Base-by-base conservation (phyloP, 2,797 vertebrate species). In the Morus bassanus region DNA sequence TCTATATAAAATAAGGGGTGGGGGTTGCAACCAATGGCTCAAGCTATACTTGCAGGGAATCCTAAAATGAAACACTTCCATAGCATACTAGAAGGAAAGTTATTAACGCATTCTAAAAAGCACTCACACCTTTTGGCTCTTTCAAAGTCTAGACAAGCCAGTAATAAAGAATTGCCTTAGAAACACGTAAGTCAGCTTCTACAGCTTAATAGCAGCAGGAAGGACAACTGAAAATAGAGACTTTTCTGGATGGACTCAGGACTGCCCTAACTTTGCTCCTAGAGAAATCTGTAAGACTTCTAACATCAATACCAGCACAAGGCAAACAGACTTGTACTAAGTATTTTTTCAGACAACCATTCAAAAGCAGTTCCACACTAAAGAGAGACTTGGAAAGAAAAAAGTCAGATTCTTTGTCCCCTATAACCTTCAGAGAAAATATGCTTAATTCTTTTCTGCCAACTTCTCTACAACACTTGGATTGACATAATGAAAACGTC, bases 31-130 rank as follows among this genome's bases (percentile, higher is more conserved):
- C 30, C 60, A 80, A 51, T 27, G 41, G 45, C 45, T 92, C 35
- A 63, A 83, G 30, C 50, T 69, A 33, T 22, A 84, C 51, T 86
- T 89, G 73, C 76, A 63, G 54, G 54, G 43, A 91, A 84, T 79
- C 57, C 46, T 76, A 54, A 94, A 96, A 96, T 93, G 54, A 88
- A 96, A 95, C 87, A 92, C 69, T 95, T 93, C 84, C 41, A 9
- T 57, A 88, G 48, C 45, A 80, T 73, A 63, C n/a, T 5, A 70
- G 67, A 90, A 95, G 22, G 35, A 76, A 95, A 94, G 83, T 90
- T 90, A 96, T 91, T 96, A 94, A 83, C 89, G 92, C 90, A 45
- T 89, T 91, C 72, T 72, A 79, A 83, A 88, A 88, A 90, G 48
- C 21, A 77, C 63, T 93, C 77, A 82, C 73, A 89, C 84, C 46